phyloP scores from a whole-genome alignment of 2,888 invertebrate species.

The Eutolmus rufibarbis region DNA sequence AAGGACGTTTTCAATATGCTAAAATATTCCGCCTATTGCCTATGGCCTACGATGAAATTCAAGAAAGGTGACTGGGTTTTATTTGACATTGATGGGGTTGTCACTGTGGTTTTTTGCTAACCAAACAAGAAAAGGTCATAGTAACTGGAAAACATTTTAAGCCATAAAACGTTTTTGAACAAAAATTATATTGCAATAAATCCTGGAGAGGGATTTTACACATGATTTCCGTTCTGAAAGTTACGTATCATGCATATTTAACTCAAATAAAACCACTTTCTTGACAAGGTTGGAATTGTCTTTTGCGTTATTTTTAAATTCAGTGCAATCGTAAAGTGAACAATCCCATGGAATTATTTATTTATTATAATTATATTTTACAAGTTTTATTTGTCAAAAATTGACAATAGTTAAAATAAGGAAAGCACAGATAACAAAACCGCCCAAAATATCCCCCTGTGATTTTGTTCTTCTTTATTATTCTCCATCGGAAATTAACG shows the following conservation, averaged over 20 bases:
- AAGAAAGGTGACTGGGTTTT: not conserved
- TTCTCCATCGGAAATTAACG: no score
- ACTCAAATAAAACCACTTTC: not conserved
- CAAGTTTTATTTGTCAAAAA: no score
- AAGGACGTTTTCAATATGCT: not conserved
- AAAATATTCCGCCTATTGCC: not conserved
- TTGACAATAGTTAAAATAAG: no score
- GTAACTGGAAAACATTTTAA: not conserved
- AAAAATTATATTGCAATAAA: not conserved
- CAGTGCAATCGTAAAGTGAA: not conserved
- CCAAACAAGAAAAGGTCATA: not conserved
- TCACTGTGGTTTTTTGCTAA: not conserved
- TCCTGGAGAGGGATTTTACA: not conserved
- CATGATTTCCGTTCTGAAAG: not conserved
- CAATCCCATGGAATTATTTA: no score
- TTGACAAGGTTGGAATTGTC: not conserved
- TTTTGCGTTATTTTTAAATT: not conserved
- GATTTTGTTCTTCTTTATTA: no score
- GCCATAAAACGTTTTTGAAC: not conserved
- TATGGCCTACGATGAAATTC: not conserved
- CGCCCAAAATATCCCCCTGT: no score
- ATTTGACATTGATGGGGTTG: not conserved
- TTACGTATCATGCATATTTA: not conserved
- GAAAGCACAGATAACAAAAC: no score
- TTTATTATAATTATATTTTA: no score